Evolutionary conservation across 1,140 invertebrate genomes (phyloP), one percentile per base, ranked within the genome.

Genomic region (Steinernema feltiae): DNA sequence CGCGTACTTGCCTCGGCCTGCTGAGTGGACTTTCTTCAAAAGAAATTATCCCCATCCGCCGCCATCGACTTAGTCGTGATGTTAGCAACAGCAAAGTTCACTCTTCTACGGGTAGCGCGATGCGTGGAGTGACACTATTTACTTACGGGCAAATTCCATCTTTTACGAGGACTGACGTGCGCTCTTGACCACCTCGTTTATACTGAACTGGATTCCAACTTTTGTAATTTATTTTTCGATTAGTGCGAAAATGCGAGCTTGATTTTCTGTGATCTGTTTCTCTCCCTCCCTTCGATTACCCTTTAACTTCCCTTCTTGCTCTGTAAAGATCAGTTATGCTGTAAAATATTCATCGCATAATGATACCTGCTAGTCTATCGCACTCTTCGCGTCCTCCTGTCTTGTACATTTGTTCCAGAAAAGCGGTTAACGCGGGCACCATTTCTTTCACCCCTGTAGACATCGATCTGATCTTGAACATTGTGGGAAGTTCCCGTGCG

Each of bases 121-220:
- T 21, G 53, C 24, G 24, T 63, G 53, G 24, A 63, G 53, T 12
- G 3, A 12, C 24, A 12, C 24, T 63, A 12, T 27, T 41, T 41
- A n/a, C n/a, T 41, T 63, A 63, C 53, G 53, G 53, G 53, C 53
- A 3, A 21, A 63, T 21, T 63, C 53, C 53, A 63, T 63, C 53
- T 63, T 21, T 27, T n/a, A 27, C 53, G 53, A 63, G 53, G 53
- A 63, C 53, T 63, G 53, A 63, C 53, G 24, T 63, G 53, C 53
- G 53, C 53, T 63, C 53, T 63, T 63, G 53, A 63, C 53, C 53
- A 63, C 53, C 53, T 63, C 53, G 53, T 63, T 17, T 7, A 12
- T 27, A 17, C 24, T 3, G 53, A 63, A 63, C 24, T 27, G 53
- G 53, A 63, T 63, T 63, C 53, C 24, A 63, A 15, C 15, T 63